Evolutionary conservation across 2,113 vertebrate genomes (phyloP), one percentile per base, ranked within the genome.

Genomic region (Rousettus leschenaultii): DNA sequence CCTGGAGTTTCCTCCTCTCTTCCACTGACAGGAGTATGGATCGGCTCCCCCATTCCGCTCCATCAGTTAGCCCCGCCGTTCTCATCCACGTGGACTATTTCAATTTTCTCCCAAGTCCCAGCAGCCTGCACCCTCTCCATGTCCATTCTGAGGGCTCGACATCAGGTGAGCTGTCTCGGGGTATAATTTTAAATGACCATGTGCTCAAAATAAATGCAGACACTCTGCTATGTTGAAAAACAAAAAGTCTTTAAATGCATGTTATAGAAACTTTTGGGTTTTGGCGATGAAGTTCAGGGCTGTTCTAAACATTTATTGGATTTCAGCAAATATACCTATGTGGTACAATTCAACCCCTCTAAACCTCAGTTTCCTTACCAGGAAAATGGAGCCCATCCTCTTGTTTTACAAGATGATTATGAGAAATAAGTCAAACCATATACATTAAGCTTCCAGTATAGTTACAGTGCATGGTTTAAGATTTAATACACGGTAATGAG

Each of bases 271-370:
- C 73, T 77, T 95, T 43, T 66, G 70, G 48, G 43, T 70, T 95
- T 80, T 71, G 61, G 19, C 45, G 43, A 45, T 87, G 10, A 89
- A 55, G 40, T 63, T 75, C 51, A 53, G 63, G 43, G 16, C 16
- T 89, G 45, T 74, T 88, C 65, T 87, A 63, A 94, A 96, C 65
- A 95, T 48, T 79, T 38, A 80, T 10, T 74, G 38, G n/a, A 53
- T 71, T 79, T 74, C 63, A 53, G 11, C 28, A 2, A 63, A 21
- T 45, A 53, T 21, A 59, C 9, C 28, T 71, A 3, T 48, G 30
- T 3, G 13, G 45, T 15, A 51, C 26, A 71, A 38, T 40, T 26
- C 45, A 35, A 26, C 14, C 28, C 75, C 63, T 68, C 26, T 86
- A 63, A 87, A 26, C 12, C 63, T 85, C 38, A 63, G 43, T 38